Percentiles rank a stretch among this genome's conserved stretches.
phyloP scores from a whole-genome alignment of 2,113 vertebrate species.

The Lynx canadensis region DNA sequence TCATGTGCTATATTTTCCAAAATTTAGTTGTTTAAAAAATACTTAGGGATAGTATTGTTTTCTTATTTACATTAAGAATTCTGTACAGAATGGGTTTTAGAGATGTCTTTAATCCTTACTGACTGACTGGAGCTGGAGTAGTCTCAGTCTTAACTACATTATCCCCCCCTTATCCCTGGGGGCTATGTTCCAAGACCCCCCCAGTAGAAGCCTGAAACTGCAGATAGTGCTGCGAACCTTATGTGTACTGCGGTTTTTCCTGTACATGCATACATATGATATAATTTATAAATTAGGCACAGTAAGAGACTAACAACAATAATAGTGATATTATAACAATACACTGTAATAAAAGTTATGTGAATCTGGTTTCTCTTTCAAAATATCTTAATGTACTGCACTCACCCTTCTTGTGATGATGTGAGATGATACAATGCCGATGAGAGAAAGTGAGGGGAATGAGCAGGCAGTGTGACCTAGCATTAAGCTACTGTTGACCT shows the following conservation, averaged over 20 bases:
- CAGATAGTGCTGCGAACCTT: background rate
- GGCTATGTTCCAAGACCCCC: background rate
- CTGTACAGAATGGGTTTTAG: background rate
- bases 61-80: background rate
- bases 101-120: background rate
- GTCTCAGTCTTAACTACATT: background rate
- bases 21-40: constrained; percentile 35
- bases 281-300: background rate
- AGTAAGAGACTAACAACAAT: background rate
- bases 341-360: background rate
- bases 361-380: background rate
- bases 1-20: constrained; percentile 31
- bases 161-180: background rate
- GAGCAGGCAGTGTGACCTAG: background rate
- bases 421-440: background rate
- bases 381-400: background rate
- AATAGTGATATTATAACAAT: background rate
- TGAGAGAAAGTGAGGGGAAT: background rate
- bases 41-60: background rate
- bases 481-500: background rate
- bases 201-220: background rate
- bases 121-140: background rate
- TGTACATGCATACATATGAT: background rate
- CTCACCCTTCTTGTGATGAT: background rate
- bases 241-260: background rate